A percentile compares a stretch with the other conserved stretches of the same genome.
phyloP scores from a whole-genome alignment of 1,140 invertebrate species.

The Neotoxoptera formosana region DNA sequence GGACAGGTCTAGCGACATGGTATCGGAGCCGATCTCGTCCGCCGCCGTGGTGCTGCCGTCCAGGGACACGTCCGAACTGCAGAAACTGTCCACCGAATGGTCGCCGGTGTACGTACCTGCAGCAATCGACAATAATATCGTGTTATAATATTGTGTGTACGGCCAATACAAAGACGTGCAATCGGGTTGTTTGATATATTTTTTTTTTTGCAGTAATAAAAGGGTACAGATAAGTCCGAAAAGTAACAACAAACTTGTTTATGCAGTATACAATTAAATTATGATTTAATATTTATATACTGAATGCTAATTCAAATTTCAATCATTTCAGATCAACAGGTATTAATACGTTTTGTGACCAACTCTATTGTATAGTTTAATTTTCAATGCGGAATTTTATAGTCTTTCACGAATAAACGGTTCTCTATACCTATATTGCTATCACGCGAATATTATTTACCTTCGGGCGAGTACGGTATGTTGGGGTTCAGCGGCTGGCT shows the following conservation, averaged over 20 bases:
- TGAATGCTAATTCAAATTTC: too few relatives aligned
- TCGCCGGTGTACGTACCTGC: slow-evolving; percentile 78
- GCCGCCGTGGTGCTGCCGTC: slow-evolving; percentile 82
- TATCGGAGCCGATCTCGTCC: slow-evolving; percentile 78
- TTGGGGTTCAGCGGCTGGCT: slow-evolving; percentile 83
- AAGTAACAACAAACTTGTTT: too few relatives aligned
- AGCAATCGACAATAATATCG: not conserved
- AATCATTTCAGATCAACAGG: too few relatives aligned
- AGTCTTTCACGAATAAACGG: not conserved
- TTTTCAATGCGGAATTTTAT: not conserved
- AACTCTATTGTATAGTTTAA: not conserved
- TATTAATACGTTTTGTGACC: not conserved
- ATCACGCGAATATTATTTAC: slow-evolving; percentile 66
- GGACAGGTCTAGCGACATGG: slow-evolving; percentile 73
- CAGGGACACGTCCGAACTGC: slow-evolving; percentile 86
- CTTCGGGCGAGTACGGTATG: slow-evolving; percentile 86
- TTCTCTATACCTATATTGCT: not conserved
- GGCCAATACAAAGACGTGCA: too few relatives aligned
- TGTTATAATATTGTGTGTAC: too few relatives aligned
- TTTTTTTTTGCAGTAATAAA: too few relatives aligned
- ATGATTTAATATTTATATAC: too few relatives aligned
- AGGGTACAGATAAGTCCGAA: too few relatives aligned
- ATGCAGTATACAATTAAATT: too few relatives aligned
- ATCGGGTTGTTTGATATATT: not conserved
- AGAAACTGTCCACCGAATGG: slow-evolving; percentile 88